Evolutionary conservation across 2,888 invertebrate species (phyloP), one percentile per base, ranked within the genome.

Genomic region (Dromius quadrimaculatus): DNA sequence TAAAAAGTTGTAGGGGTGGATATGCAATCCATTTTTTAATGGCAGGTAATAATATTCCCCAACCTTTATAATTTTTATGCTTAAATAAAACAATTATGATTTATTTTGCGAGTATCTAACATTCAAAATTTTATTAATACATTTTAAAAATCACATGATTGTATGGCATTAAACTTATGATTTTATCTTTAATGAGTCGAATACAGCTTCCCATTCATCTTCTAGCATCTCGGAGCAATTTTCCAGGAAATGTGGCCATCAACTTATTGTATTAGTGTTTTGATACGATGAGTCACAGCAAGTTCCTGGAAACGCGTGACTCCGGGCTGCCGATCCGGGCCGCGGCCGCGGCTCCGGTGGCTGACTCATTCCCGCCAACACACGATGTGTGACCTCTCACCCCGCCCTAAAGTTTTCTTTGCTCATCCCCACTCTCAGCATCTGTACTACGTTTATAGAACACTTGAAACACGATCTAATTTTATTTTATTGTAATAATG

Each of bases 341-440:
- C 9, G 34, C 32, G 11, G 61, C 38, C 17, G 15, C 45, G 68
- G 59, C 68, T 69, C 68, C 68, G 59, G 68, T 59, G 43, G 32
- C 57, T 69, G 68, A 69, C 59, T 69, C 68, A 69, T 69, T 69
- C 68, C 59, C 68, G 68, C 68, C 68, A 69, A 59, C 68, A 45
- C 61, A 45, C 59, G 9, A 2, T 6, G n/a, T 41, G 6, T 65
- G 2, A 17, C 34, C 50, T 50, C 5, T 36, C 50, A 1, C 36
- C 0, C 8, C 20, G 36, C 59, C 2, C 11, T n/a, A n/a, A n/a
- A n/a, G n/a, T n/a, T n/a, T 22, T 22, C 47, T 9, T 8, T 22
- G 20, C 11, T 23, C n/a, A 32, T 23, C 43, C 45, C 63, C 32
- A 63, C 65, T 20, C 34, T 3, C 65, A 50, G 50, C 50, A 65